Evolutionary conservation across 2,888 invertebrate genomes (phyloP).

Genomic region (Pyrocoelia pectoralis): DNA sequence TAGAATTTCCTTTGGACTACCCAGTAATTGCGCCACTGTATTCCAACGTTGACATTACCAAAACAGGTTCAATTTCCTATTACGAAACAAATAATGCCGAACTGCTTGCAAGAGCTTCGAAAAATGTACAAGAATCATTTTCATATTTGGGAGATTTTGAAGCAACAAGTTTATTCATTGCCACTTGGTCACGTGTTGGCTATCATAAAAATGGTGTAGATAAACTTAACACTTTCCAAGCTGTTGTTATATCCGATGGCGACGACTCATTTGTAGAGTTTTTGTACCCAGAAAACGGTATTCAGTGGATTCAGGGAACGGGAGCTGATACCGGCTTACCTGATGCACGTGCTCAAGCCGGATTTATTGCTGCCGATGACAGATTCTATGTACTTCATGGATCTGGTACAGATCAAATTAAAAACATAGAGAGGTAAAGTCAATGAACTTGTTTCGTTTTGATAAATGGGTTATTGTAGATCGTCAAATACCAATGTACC

Average conservation of each 20-base stretch:
- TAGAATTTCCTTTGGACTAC: slow-evolving; percentile 88
- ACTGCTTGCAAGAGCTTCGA: slow-evolving; percentile 72
- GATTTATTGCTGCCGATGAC: slow-evolving; percentile 87
- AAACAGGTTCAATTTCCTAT: slow-evolving; percentile 77
- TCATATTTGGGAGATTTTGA: slow-evolving; percentile 75
- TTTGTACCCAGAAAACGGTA: slow-evolving; percentile 85
- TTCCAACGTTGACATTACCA: slow-evolving; percentile 86
- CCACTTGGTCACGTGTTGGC: slow-evolving; percentile 91
- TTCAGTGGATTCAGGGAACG: slow-evolving; percentile 92
- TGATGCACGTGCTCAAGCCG: slow-evolving; percentile 93
- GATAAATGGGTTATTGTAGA: slow-evolving; percentile 62
- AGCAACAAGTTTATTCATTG: slow-evolving; percentile 82
- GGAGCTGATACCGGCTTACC: slow-evolving; percentile 78
- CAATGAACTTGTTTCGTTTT: not conserved
- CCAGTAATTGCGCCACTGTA: slow-evolving; percentile 91
- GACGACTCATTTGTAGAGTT: slow-evolving; percentile 85
- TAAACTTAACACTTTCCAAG: slow-evolving; percentile 89
- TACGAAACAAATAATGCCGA: slow-evolving; percentile 70
- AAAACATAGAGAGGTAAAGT: slow-evolving; percentile 75
- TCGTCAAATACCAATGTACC: slow-evolving; percentile 86
- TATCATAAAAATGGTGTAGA: slow-evolving; percentile 73
- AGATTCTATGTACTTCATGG: slow-evolving; percentile 78
- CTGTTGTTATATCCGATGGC: slow-evolving; percentile 76
- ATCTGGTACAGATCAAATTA: slow-evolving; percentile 90
- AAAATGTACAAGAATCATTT: slow-evolving; percentile 77